Percentiles rank a stretch among this genome's conserved stretches.
Conservation (phyloP, 1,140 invertebrate genomes). For the Oncopodura yosiiana region DNA sequence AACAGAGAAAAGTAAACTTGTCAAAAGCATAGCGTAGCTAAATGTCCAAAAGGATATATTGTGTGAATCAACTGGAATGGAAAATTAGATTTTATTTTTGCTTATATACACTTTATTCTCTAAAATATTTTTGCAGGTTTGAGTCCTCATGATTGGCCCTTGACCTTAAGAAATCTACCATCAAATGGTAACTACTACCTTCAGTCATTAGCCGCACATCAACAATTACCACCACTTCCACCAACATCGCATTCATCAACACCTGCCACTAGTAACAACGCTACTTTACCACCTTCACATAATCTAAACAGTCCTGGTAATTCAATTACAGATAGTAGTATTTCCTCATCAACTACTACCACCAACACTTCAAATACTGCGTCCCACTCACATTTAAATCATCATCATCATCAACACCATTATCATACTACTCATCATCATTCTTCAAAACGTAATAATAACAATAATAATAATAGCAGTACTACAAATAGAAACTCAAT, state of each 20-base stretch:
- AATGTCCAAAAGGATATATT: too few species aligned
- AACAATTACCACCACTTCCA: conserved; percentile 7
- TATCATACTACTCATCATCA: conserved; percentile 8
- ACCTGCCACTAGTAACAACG: neutral
- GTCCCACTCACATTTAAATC: neutral
- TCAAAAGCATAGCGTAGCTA: too few species aligned
- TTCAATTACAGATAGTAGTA: too few species aligned
- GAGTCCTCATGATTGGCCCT: conserved; percentile 29
- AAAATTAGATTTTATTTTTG: conserved; percentile 9
- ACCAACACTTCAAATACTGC: neutral
- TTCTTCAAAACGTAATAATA: too few species aligned
- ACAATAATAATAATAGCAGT: too few species aligned
- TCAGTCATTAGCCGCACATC: conserved; percentile 19
- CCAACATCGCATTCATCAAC: conserved; percentile 1
- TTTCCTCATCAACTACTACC: neutral
- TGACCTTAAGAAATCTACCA: conserved; percentile 10
- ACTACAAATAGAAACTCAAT: too few species aligned
- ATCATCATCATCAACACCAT: neutral
- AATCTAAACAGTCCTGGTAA: neutral
- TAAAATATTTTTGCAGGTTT: conserved; percentile 21
- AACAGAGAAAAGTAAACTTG: too few species aligned
- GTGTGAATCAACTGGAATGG: conserved; percentile 1
- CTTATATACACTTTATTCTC: neutral
- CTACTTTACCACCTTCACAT: neutral
- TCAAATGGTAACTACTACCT: conserved; percentile 24